Conservation (phyloP, 2,113 vertebrate genomes). For the Formicarius rufipectus region DNA sequence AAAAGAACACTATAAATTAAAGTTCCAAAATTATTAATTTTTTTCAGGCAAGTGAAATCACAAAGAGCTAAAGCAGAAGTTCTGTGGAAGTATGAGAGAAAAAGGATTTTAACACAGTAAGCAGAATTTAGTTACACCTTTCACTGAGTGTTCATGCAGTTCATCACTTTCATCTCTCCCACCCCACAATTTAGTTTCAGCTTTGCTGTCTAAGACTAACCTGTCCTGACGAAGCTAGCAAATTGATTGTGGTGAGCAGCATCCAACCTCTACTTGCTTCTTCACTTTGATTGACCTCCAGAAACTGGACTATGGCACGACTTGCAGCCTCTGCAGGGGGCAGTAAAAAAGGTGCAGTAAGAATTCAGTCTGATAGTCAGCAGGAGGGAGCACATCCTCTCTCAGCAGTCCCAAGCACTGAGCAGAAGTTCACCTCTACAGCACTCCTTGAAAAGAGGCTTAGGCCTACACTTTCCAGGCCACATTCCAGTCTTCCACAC, state of each 20-base stretch:
- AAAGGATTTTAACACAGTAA: neutral
- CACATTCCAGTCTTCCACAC: neutral
- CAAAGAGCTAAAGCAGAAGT: neutral
- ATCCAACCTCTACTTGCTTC: conserved; percentile 98
- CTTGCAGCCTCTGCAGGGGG: conserved; percentile 90
- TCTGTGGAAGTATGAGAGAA: neutral
- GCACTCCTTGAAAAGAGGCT: neutral
- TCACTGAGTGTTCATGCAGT: neutral
- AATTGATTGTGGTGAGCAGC: conserved; percentile 98
- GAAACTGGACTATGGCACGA: conserved; percentile 96
- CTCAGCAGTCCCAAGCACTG: neutral
- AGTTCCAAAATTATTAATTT: neutral
- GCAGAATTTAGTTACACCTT: neutral
- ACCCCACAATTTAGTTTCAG: neutral
- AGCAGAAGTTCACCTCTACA: neutral
- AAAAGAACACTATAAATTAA: neutral
- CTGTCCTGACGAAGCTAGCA: conserved; percentile 97
- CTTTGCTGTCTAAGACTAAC: conserved; percentile 71
- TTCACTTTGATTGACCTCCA: conserved; percentile 99
- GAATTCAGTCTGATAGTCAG: neutral
- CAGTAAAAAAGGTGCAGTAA: neutral
- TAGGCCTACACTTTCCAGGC: neutral
- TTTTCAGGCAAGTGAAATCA: neutral
- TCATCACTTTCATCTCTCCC: neutral
- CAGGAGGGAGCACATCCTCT: neutral